phyloP scores from a whole-genome alignment of 2,888 invertebrate species.

The Lepidochrysops patricia region DNA sequence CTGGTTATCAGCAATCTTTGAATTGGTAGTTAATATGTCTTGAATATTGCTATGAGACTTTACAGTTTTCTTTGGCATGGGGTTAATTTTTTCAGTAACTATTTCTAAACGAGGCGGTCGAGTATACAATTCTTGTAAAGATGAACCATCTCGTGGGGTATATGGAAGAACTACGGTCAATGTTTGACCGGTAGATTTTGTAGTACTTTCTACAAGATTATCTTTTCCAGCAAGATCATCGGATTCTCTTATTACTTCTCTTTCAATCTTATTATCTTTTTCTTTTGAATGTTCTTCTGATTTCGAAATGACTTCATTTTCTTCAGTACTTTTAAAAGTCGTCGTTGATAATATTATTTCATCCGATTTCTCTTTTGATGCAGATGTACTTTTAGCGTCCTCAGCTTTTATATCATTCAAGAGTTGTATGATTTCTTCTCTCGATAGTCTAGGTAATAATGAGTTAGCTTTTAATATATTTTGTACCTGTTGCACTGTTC shows the following conservation, averaged over 20 bases:
- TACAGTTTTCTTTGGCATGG: constrained; percentile 34
- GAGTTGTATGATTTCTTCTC: constrained; percentile 79
- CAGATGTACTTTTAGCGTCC: constrained; percentile 50
- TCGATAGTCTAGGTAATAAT: constrained; percentile 76
- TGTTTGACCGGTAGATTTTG: constrained; percentile 47
- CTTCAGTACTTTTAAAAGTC: constrained; percentile 34
- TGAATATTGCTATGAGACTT: constrained; percentile 34
- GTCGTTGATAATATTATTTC: constrained; percentile 29
- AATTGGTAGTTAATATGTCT: constrained; percentile 36
- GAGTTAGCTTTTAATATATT: constrained; percentile 75
- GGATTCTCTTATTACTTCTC: constrained; percentile 25
- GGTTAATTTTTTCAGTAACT: constrained; percentile 50
- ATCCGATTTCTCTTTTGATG: constrained; percentile 34
- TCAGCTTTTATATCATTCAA: constrained; percentile 77
- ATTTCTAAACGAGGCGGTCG: constrained; percentile 78
- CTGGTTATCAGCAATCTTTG: constrained; percentile 34
- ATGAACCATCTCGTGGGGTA: constrained; percentile 70
- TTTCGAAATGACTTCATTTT: constrained; percentile 40
- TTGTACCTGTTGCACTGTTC: constrained; percentile 80
- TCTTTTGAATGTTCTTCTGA: constrained; percentile 26
- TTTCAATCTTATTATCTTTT: constrained; percentile 32
- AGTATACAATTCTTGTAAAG: constrained; percentile 78
- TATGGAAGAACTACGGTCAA: constrained; percentile 80
- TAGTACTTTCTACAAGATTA: constrained; percentile 39
- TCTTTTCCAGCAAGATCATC: constrained; percentile 24